These are phyloP conservation scores for Ailurus styani DNA, from an alignment of 2,113 vertebrate species.

Conservation along the genomic window DNA sequence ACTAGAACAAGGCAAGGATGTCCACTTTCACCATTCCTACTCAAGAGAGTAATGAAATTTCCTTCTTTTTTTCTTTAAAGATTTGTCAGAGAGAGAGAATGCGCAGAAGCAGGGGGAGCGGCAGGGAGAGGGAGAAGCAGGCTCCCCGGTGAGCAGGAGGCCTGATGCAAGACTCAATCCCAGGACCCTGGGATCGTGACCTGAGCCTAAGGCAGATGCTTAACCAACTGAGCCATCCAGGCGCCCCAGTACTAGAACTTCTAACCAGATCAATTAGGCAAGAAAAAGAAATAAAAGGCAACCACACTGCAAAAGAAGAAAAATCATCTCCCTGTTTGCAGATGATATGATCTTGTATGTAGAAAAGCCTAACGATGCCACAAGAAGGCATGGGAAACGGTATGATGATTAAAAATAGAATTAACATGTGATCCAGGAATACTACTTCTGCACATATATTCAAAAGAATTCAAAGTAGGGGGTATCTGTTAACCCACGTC, in stretches of 20 bases:
- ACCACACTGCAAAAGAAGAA: neutral
- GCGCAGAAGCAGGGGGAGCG: neutral
- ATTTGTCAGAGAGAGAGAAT: neutral
- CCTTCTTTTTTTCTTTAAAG: no score
- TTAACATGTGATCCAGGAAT: neutral
- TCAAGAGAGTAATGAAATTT: neutral
- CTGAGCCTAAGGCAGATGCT: no score
- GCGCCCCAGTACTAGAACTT: neutral
- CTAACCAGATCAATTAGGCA: neutral
- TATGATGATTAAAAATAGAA: neutral
- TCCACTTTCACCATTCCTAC: neutral
- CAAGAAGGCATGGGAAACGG: neutral
- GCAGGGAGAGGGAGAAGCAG: neutral
- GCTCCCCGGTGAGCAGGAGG: no score
- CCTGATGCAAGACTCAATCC: neutral
- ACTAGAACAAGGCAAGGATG: neutral
- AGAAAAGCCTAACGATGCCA: neutral
- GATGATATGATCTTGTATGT: neutral
- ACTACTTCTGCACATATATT: neutral
- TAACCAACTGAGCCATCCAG: neutral
- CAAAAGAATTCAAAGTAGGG: neutral
- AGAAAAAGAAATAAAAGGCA: neutral
- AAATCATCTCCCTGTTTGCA: neutral
- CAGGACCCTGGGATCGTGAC: neutral
- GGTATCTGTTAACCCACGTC: neutral